A percentile compares a stretch with the other conserved stretches of the same genome.
phyloP scores from a whole-genome alignment of 2,113 vertebrate species.

The Pseudopodoces humilis region DNA sequence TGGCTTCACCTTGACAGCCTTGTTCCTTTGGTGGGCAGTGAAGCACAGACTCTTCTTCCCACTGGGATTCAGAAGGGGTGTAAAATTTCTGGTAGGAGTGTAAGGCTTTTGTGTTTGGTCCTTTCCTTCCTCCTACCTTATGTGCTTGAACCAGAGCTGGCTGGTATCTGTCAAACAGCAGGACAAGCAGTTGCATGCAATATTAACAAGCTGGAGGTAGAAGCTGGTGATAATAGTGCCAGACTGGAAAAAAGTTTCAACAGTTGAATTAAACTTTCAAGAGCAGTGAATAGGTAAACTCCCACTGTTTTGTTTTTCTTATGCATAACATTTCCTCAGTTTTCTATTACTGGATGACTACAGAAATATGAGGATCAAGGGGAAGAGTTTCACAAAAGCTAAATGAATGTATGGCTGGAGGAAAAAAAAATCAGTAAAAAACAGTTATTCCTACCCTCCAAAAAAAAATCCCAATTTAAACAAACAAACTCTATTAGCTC shows the following conservation, averaged over 20 bases:
- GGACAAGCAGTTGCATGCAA: not conserved
- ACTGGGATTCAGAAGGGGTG: not conserved
- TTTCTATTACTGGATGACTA: not conserved
- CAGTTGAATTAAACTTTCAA: not conserved
- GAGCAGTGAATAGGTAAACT: not conserved
- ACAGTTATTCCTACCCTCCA: fast-evolving
- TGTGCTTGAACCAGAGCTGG: not conserved
- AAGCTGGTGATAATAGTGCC: not conserved
- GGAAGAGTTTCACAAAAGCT: not conserved
- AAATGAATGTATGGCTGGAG: not conserved
- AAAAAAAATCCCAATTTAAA: fast-evolving
- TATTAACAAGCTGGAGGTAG: not conserved
- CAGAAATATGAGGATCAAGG: not conserved
- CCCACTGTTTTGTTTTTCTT: not conserved
- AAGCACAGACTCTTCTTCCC: not conserved
- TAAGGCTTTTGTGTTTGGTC: not conserved
- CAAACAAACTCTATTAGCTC: not conserved
- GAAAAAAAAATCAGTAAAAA: not conserved
- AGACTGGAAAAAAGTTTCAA: not conserved
- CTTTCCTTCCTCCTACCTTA: not conserved
- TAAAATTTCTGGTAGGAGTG: not conserved
- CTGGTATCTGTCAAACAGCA: not conserved
- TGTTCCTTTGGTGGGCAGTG: not conserved
- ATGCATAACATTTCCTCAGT: not conserved
- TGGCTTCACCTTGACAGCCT: not conserved